Base-by-base conservation (phyloP, 2,888 invertebrate genomes). In the Leptodirus hochenwartii region DNA sequence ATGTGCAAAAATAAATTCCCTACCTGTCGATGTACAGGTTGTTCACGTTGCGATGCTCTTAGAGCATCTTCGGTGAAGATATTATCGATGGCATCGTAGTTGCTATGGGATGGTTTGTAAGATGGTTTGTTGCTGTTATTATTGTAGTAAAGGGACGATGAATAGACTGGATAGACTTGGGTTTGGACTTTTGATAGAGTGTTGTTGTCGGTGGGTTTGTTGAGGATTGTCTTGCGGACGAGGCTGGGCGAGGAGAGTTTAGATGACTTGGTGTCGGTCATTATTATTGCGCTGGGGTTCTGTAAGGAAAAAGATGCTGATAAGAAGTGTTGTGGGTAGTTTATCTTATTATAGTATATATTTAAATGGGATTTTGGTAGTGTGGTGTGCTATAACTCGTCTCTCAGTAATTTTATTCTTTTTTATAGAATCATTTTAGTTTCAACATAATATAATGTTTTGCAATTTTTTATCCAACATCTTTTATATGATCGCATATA, bases 201-300 rank as follows among this genome's bases (percentile, higher is more conserved):
- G 36, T 53, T 49, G 11, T 54, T 54, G 22, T 49, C 44, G 36
- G 50, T 53, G n/a, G n/a, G n/a, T 36, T 50, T 50, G 35, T 53
- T 55, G 32, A 57, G 50, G 41, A 53, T 59, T 15, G 76, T 79
- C 50, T 79, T 81, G 38, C 82, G 68, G 47, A 82, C 82, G 51
- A 82, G 64, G 53, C 78, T 76, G 35, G 84, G 84, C 56, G 81
- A 82, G 47, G 79, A 76, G 41, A 81, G 66, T 46, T 78, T 78
- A n/a, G n/a, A n/a, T n/a, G n/a, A n/a, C n/a, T n/a, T n/a, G n/a
- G n/a, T n/a, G n/a, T n/a, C n/a, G n/a, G n/a, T n/a, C n/a, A n/a
- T n/a, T n/a, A n/a, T n/a, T n/a, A n/a, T n/a, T n/a, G n/a, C n/a
- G n/a, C n/a, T n/a, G n/a, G n/a, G n/a, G n/a, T n/a, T n/a, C n/a